Percentiles rank a stretch among this genome's conserved stretches.
These are phyloP conservation scores for Dermatophagoides farinae DNA, from an alignment of 1,140 invertebrate species.

Conservation along the genomic window DNA sequence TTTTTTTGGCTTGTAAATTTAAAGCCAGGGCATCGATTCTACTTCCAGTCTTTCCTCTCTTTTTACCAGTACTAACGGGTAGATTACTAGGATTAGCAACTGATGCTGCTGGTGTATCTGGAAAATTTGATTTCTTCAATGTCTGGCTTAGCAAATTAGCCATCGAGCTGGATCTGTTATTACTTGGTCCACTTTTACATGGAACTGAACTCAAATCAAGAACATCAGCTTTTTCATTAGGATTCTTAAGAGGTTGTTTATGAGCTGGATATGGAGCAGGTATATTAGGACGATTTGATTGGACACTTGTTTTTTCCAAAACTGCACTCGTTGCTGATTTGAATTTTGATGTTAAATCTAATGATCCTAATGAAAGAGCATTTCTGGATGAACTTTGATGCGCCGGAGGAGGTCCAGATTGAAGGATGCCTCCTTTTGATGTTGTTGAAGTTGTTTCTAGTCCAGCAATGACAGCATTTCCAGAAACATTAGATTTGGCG, in stretches of 20 bases:
- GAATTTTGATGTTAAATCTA: slow-evolving; percentile 17
- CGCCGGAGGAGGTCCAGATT: slow-evolving; percentile 17
- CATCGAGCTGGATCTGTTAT: neutral
- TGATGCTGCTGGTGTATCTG: neutral
- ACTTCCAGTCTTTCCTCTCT: slow-evolving; percentile 11
- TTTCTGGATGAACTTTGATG: slow-evolving; percentile 18
- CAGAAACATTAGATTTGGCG: neutral
- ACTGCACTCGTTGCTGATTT: slow-evolving; percentile 11
- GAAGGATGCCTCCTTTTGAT: neutral
- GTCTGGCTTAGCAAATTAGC: neutral
- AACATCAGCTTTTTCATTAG: slow-evolving; percentile 15
- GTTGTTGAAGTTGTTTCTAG: too few species aligned
- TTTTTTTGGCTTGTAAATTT: slow-evolving; percentile 22
- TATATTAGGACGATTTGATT: neutral
- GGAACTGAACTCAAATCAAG: slow-evolving; percentile 18
- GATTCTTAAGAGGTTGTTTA: neutral
- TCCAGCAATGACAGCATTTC: neutral
- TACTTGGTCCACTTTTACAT: neutral
- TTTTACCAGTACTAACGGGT: slow-evolving; percentile 6
- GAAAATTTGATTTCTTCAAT: neutral
- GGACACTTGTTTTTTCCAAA: neutral
- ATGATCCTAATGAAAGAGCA: slow-evolving; percentile 12
- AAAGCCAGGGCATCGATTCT: slow-evolving; percentile 22
- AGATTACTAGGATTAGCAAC: neutral
- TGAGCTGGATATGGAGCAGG: slow-evolving; percentile 13